Evolutionary conservation across 2,888 invertebrate genomes (phyloP), one percentile per base, ranked within the genome.

Genomic region (Lasius platythorax): DNA sequence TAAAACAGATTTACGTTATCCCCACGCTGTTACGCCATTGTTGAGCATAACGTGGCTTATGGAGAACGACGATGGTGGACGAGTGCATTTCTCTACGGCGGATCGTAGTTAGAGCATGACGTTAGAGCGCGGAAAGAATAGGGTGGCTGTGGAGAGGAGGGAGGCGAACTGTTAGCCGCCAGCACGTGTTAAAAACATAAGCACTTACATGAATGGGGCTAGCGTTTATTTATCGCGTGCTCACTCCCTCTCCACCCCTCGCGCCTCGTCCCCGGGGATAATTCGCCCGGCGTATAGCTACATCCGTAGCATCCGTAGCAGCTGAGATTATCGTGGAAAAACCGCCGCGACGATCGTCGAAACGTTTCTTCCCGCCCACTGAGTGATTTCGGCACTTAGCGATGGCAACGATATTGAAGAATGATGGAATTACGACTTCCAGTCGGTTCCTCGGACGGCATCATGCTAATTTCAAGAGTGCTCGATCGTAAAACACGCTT

Each of bases 181-280:
- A 92, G 93, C 93, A 93, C 93, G 93, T 93, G 93, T 93, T 93
- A 93, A 93, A 93, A 93, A 93, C 93, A 93, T 93, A 93, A 93
- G 92, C 93, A 93, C 93, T 93, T 93, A 93, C 93, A 93, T 89
- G 87, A 92, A 91, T 92, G 92, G 92, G 89, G 90, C 91, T 88
- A 84, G 88, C 88, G 87, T 92, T 93, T 93, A 93, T 93, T 93
- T 93, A 93, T 93, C 92, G 90, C 84, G 83, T 28, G 75, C 72
- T 73, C 58, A 76, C 87, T 50, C 86, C 83, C 85, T 53, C n/a
- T n/a, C 53, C 8, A n/a, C 6, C 46, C 46, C 85, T 28, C 73
- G 28, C 56, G 53, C 9, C 28, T 12, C 82, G 40, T 70, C 78
- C 66, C 68, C 75, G 68, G 56, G 66, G 76, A 83, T 90, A 86